Evolutionary conservation across 1,140 invertebrate genomes (phyloP).

Genomic region (Euwallacea similis): DNA sequence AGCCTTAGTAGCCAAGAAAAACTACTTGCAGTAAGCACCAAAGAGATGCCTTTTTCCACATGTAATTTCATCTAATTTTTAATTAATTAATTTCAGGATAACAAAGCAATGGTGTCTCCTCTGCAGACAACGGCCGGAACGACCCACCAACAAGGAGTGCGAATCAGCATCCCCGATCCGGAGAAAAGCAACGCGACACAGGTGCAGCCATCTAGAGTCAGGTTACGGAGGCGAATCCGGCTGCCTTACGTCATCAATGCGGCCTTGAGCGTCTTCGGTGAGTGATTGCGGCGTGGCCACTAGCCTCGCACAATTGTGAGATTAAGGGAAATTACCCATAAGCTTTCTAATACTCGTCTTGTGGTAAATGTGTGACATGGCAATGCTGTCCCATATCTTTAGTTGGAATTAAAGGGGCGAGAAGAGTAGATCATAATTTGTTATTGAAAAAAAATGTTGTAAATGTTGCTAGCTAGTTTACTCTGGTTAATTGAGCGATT

Average conservation of each 20-base stretch:
- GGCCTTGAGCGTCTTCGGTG: slow-evolving; percentile 41
- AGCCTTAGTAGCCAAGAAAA: neutral
- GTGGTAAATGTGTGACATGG: neutral
- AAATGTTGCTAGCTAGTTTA: no score
- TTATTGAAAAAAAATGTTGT: neutral
- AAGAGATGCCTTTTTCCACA: neutral
- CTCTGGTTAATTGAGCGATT: no score
- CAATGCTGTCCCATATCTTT: neutral
- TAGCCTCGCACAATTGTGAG: no score
- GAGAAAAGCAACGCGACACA: slow-evolving; percentile 34
- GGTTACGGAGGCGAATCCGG: slow-evolving; percentile 26
- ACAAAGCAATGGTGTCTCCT: slow-evolving; percentile 47
- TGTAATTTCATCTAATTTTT: neutral
- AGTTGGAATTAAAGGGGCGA: neutral
- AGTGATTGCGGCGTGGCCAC: slow-evolving; percentile 10
- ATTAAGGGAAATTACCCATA: neutral
- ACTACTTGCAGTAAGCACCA: slow-evolving; percentile 1
- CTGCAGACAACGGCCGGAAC: slow-evolving; percentile 36
- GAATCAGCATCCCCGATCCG: slow-evolving; percentile 32
- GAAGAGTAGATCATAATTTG: neutral
- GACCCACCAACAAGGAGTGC: slow-evolving; percentile 20
- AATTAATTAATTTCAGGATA: slow-evolving; percentile 42
- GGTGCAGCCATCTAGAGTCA: slow-evolving; percentile 23
- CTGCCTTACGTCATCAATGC: slow-evolving; percentile 34
- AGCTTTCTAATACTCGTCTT: neutral